These are phyloP conservation scores for Elaeidobius kamerunicus DNA, from an alignment of 2,888 invertebrate genomes.

Conservation along the genomic window DNA sequence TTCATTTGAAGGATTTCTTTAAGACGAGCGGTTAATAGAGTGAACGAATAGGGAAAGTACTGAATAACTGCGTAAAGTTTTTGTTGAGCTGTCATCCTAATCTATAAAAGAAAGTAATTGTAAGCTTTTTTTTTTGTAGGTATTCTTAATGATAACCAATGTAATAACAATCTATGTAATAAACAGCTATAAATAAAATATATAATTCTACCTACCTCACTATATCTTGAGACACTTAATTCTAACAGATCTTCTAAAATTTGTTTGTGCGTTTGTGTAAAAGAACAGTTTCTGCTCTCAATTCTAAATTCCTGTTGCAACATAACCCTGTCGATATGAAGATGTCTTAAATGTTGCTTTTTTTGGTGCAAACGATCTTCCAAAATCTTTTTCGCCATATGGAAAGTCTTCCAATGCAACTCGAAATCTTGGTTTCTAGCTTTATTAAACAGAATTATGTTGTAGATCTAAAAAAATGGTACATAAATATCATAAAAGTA, in stretches of 20 bases:
- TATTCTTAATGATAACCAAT: too few species aligned
- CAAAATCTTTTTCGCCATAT: slow-evolving; percentile 58
- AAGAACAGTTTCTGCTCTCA: slow-evolving; percentile 48
- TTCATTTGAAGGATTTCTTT: slow-evolving; percentile 60
- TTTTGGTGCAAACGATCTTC: slow-evolving; percentile 63
- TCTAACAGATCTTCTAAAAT: slow-evolving; percentile 61
- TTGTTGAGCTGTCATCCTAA: slow-evolving; percentile 65
- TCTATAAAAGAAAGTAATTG: too few species aligned
- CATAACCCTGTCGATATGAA: slow-evolving; percentile 63
- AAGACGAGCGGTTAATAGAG: slow-evolving; percentile 60
- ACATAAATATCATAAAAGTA: too few species aligned
- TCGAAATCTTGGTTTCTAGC: slow-evolving; percentile 59
- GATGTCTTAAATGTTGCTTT: slow-evolving; percentile 59
- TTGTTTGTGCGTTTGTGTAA: slow-evolving; percentile 60
- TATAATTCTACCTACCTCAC: slow-evolving; percentile 52
- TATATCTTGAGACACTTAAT: slow-evolving; percentile 65
- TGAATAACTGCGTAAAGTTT: slow-evolving; percentile 62
- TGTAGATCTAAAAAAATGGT: slow-evolving; percentile 64
- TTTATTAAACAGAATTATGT: slow-evolving; percentile 57
- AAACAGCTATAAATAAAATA: neutral
- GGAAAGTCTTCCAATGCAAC: slow-evolving; percentile 63
- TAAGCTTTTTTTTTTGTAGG: too few species aligned
- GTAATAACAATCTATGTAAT: neutral
- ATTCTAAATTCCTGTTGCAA: slow-evolving; percentile 62
- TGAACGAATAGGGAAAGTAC: slow-evolving; percentile 69